Base-by-base conservation (phyloP, 2,888 invertebrate species). In the Caenorhabditis panamensis region DNA sequence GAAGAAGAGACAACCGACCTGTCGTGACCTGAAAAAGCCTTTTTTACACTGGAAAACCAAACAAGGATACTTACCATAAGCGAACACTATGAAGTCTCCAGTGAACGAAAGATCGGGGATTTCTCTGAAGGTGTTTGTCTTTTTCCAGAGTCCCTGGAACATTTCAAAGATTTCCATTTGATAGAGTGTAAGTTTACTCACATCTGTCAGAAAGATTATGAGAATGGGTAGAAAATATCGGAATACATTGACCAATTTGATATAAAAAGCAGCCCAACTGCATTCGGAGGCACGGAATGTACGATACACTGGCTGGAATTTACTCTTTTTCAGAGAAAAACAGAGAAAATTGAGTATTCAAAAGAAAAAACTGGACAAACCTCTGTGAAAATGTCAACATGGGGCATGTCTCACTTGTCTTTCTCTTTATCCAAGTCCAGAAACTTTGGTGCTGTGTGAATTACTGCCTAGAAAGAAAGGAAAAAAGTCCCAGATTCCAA, bases 71-170 rank as follows among this genome's bases (percentile, higher is more conserved):
- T 16, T 54, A 75, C 79, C 64, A 37, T 53, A 59, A 1, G 49
- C 75, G 41, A 59, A 71, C 49, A 80, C 53, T 8, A 84, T 62
- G 28, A 82, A 82, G 18, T 78, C 72, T 1, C 79, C 78, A 47
- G 75, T 61, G 49, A 84, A 79, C 26, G 66, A 68, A n/a, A 84
- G 28, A 16, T 64, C 41, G 4, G 84, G 84, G 44, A 67, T 69
- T 28, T 84, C 84, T 28, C 72, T 41, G 54, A 77, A 84, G 36
- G 73, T 79, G 22, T 68, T 78, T 20, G 69, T 75, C 47, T 84
- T 84, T 36, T 78, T 82, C 84, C 84, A 84, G 2, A 84, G 63
- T 9, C 84, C 84, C 77, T 83, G 71, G 58, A 77, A 59, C n/a
- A 36, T 22, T 20, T 44, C 6, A 4, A 68, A n/a, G 9, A 28